phyloP scores from a whole-genome alignment of 2,888 invertebrate species.

The Boloria euphrosyne region DNA sequence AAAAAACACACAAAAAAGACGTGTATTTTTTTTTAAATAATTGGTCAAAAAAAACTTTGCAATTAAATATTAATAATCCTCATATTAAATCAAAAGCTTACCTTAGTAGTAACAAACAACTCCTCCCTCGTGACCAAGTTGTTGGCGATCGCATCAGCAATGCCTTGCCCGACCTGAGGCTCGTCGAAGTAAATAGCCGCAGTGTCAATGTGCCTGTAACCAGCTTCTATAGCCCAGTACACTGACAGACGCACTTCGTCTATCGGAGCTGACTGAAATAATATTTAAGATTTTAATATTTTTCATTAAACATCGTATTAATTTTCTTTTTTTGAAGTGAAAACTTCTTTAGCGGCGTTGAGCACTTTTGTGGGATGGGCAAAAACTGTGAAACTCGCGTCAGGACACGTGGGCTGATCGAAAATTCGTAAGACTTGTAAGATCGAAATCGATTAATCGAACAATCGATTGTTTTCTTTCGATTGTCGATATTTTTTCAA shows the following conservation, averaged over 20 bases:
- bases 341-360: no score
- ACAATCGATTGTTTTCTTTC: no score
- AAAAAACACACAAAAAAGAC: no score
- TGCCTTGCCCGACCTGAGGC: slow-evolving; percentile 79
- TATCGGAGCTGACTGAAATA: slow-evolving; percentile 46
- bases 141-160: slow-evolving; percentile 75
- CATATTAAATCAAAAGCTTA: slow-evolving; percentile 40
- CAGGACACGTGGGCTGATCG: no score
- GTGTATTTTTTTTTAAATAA: background rate
- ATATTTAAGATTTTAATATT: background rate
- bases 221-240: slow-evolving; percentile 81
- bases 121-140: slow-evolving; percentile 79
- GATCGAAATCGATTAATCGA: no score
- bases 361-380: no score
- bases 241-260: slow-evolving; percentile 66
- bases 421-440: no score
- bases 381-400: no score
- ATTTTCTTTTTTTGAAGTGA: no score
- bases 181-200: slow-evolving; percentile 83
- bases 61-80: background rate
- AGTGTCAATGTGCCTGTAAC: slow-evolving; percentile 85
- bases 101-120: slow-evolving; percentile 82
- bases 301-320: background rate
- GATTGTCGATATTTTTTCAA: no score
- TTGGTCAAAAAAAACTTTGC: background rate